Evolutionary conservation across 1,140 invertebrate genomes (phyloP).

Genomic region (Drosophila nigrodunni): DNA sequence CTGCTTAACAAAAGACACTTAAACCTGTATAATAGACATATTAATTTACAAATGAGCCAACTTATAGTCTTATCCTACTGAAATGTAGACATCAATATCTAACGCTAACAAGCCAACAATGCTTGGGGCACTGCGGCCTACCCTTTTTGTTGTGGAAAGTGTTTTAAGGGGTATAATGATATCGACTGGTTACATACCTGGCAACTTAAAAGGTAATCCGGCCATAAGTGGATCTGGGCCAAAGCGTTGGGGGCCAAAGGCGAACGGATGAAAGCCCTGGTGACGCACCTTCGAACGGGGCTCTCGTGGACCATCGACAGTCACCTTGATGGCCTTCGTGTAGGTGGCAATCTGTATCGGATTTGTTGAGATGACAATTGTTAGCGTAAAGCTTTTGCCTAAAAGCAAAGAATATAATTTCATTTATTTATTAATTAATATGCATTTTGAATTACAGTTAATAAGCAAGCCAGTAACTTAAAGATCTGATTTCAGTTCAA

Average conservation of each 20-base stretch:
- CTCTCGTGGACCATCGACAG: constrained; percentile 98
- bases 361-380: constrained; percentile 96
- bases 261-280: constrained; percentile 93
- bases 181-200: constrained; percentile 87
- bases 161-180: background rate
- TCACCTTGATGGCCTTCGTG: constrained; percentile 98
- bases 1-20: constrained; percentile 20
- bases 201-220: constrained; percentile 92
- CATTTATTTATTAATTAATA: constrained; percentile 5
- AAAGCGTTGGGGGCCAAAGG: constrained; percentile 92
- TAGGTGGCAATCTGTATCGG: constrained; percentile 97
- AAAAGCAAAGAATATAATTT: constrained; percentile 48
- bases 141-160: background rate
- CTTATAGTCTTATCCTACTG: constrained; percentile 31
- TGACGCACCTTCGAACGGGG: constrained; percentile 96
- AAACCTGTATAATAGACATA: constrained; percentile 56
- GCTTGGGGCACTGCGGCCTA: constrained; percentile 7
- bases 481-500: too few relatives aligned
- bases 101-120: constrained; percentile 17
- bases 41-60: constrained; percentile 68
- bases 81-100: constrained; percentile 51
- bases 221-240: constrained; percentile 92
- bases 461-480: too few relatives aligned
- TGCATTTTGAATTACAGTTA: too few relatives aligned
- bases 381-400: constrained; percentile 99